phyloP scores from a whole-genome alignment of 1,140 invertebrate species.

The Pogonognathellus flavescens region DNA sequence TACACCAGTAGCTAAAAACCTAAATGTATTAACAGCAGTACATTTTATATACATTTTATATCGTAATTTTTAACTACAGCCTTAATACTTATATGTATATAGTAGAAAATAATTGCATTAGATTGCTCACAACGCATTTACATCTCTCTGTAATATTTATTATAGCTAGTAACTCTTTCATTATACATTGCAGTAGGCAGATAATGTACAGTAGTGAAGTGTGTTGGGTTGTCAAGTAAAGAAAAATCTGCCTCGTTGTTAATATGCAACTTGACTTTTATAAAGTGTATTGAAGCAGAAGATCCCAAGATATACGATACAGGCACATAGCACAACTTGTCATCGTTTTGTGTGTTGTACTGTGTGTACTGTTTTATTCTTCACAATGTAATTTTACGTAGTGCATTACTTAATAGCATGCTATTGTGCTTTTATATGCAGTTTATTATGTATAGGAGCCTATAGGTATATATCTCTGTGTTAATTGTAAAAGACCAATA shows the following conservation, averaged over 20 bases:
- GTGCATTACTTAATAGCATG: background rate
- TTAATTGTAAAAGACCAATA: background rate
- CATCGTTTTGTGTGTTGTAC: background rate
- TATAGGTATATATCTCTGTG: background rate
- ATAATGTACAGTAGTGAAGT: background rate
- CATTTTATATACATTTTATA: no score
- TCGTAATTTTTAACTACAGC: no score
- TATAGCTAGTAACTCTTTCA: background rate
- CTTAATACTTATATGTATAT: no score
- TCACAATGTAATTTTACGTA: conserved; percentile 15
- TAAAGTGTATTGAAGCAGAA: background rate
- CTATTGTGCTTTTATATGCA: no score
- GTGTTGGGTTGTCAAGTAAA: conserved; percentile 5
- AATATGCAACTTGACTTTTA: background rate
- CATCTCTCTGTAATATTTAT: background rate
- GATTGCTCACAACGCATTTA: background rate
- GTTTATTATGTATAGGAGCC: background rate
- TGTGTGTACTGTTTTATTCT: background rate
- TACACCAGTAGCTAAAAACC: background rate
- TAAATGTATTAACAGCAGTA: background rate
- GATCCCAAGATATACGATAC: conserved; percentile 35
- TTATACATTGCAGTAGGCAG: background rate
- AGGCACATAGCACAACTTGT: conserved; percentile 38
- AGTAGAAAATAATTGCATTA: no score
- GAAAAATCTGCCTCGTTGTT: conserved; percentile 5